Conservation (phyloP, 2,888 invertebrate genomes). For the Crocallis elinguaria region DNA sequence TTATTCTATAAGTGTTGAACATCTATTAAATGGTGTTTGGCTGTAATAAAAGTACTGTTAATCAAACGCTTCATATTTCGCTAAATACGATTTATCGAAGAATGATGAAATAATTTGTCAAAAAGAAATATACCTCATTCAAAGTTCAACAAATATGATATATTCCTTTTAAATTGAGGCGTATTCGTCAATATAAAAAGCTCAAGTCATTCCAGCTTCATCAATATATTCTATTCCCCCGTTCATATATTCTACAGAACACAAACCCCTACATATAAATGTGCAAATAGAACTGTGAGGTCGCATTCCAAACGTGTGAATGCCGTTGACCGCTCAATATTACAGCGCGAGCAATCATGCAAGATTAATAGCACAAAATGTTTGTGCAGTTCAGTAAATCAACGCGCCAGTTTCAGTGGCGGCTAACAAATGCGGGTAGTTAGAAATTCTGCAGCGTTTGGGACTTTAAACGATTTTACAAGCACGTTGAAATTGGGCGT, state of each 20-base stretch:
- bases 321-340: constrained; percentile 13
- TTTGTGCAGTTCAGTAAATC: constrained; percentile 28
- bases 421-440: constrained; percentile 17
- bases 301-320: constrained; percentile 2
- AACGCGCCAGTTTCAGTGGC: constrained; percentile 16
- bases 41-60: too few species aligned
- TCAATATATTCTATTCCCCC: neutral
- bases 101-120: too few species aligned
- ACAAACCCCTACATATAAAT: neutral
- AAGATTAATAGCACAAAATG: constrained; percentile 25
- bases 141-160: too few species aligned
- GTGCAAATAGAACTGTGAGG: too few species aligned
- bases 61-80: too few species aligned
- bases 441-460: neutral
- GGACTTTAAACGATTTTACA: neutral
- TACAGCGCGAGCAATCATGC: constrained; percentile 19
- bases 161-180: neutral
- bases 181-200: neutral
- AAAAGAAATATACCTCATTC: too few species aligned
- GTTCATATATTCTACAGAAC: neutral
- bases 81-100: too few species aligned
- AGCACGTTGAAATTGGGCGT: too few species aligned
- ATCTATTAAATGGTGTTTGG: too few species aligned
- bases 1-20: too few species aligned
- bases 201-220: neutral